Conservation (phyloP, 1,140 invertebrate genomes). For the Drosophila nasuta region DNA sequence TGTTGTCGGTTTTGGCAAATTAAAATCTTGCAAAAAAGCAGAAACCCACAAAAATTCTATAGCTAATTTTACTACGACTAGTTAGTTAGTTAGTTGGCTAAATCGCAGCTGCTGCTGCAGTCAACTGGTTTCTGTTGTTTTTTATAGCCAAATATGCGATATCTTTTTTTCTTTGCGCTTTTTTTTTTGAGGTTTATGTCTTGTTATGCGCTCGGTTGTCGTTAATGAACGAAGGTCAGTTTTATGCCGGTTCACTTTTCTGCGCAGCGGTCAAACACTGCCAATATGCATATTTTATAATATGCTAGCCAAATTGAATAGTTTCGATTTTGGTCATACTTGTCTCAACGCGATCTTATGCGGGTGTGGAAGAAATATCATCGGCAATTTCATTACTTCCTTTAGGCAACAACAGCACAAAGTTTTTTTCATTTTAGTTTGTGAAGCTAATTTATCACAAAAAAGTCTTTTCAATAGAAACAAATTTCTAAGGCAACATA, state of each 20-base stretch:
- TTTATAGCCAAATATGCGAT: conserved; percentile 65
- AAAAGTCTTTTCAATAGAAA: too few species aligned
- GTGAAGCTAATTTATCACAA: too few species aligned
- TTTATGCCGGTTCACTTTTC: conserved; percentile 51
- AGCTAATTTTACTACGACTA: conserved; percentile 74
- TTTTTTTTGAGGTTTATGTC: conserved; percentile 65
- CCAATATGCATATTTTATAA: not conserved
- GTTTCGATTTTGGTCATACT: too few species aligned
- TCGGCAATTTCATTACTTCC: too few species aligned
- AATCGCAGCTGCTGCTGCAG: conserved; percentile 50
- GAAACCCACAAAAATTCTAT: conserved; percentile 61
- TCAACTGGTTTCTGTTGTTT: conserved; percentile 71
- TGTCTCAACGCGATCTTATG: too few species aligned
- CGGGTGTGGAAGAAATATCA: too few species aligned
- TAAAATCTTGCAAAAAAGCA: conserved; percentile 42
- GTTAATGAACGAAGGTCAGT: conserved; percentile 80
- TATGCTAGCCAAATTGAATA: not conserved
- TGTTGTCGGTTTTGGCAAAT: conserved; percentile 14
- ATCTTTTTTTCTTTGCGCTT: conserved; percentile 30
- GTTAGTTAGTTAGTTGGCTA: conserved; percentile 72
- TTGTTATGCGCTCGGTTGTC: conserved; percentile 69
- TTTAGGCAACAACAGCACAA: too few species aligned
- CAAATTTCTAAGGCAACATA: too few species aligned
- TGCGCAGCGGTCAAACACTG: conserved; percentile 24
- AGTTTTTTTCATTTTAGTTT: too few species aligned